Conservation (phyloP, 2,797 vertebrate genomes). For the Ctenochaetus hawaiiensis region DNA sequence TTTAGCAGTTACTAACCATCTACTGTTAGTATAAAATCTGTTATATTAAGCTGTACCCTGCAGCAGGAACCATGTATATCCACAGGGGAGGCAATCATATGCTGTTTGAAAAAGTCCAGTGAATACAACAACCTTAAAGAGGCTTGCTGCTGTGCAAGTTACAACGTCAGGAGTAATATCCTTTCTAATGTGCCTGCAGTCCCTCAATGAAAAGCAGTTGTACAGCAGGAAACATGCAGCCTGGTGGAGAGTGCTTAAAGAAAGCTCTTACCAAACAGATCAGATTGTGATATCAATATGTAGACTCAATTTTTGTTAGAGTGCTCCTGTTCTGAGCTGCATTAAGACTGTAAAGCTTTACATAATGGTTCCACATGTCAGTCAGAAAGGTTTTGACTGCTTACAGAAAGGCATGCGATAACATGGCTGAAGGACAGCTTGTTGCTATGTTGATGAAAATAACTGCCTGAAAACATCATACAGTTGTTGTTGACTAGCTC, state of each 20-base stretch:
- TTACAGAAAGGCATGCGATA: background rate
- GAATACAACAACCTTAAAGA: slow-evolving; percentile 63
- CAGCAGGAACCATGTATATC: slow-evolving; percentile 36
- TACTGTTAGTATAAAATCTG: slow-evolving; percentile 28
- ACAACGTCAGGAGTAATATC: slow-evolving; percentile 45
- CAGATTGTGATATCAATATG: slow-evolving; percentile 14
- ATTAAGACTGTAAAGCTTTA: too few relatives aligned
- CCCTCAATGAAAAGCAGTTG: slow-evolving; percentile 21
- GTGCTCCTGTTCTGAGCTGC: too few relatives aligned
- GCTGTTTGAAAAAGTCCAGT: slow-evolving; percentile 39
- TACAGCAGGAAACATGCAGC: slow-evolving; percentile 33
- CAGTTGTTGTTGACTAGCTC: background rate
- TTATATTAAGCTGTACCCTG: slow-evolving; percentile 46
- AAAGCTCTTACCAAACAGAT: slow-evolving; percentile 11
- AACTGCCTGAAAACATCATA: background rate
- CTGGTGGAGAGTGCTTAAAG: slow-evolving; percentile 12
- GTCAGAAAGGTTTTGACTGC: background rate
- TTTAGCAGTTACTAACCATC: slow-evolving; percentile 16
- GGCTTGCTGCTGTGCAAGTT: slow-evolving; percentile 38
- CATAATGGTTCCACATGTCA: too few relatives aligned
- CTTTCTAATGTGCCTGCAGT: slow-evolving; percentile 45
- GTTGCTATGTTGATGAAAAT: background rate
- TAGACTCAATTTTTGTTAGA: background rate
- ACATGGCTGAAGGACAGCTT: background rate
- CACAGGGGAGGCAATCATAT: slow-evolving; percentile 46